These are phyloP conservation scores for Drepana falcataria DNA, from an alignment of 2,888 invertebrate species.

Conservation along the genomic window DNA sequence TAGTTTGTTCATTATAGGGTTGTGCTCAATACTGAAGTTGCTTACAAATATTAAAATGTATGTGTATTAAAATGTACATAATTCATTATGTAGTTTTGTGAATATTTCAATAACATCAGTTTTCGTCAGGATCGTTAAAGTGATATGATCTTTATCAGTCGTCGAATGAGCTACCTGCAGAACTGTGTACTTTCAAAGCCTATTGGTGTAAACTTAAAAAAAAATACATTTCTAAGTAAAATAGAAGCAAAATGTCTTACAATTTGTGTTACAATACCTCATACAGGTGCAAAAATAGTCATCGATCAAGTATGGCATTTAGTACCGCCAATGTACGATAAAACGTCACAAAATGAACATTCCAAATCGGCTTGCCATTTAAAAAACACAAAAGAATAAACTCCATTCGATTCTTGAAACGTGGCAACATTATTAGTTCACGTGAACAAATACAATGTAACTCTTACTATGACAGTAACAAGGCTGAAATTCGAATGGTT, in stretches of 20 bases:
- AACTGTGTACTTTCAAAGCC: neutral
- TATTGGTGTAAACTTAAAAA: neutral
- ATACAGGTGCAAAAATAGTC: slow-evolving; percentile 53
- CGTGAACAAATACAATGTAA: neutral
- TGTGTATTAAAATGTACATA: too few relatives aligned
- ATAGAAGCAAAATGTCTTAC: neutral
- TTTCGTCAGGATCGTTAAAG: too few relatives aligned
- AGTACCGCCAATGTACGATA: slow-evolving; percentile 45
- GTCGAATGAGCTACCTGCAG: neutral
- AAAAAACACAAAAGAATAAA: slow-evolving; percentile 66
- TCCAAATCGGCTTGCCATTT: slow-evolving; percentile 68
- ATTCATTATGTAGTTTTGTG: too few relatives aligned
- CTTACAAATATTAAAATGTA: too few relatives aligned
- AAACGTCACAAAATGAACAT: slow-evolving; percentile 68
- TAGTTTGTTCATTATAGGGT: too few relatives aligned
- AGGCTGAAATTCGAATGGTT: slow-evolving; percentile 9
- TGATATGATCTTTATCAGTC: too few relatives aligned
- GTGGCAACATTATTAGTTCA: slow-evolving; percentile 7
- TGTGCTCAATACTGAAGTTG: too few relatives aligned
- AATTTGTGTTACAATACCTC: slow-evolving; percentile 21
- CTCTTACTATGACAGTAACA: neutral
- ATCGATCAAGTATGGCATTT: slow-evolving; percentile 72
- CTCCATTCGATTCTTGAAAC: slow-evolving; percentile 31
- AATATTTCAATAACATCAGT: too few relatives aligned
- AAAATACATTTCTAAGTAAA: neutral